A percentile compares a stretch with the other conserved stretches of the same genome.
phyloP scores from a whole-genome alignment of 2,113 vertebrate species.

The Thomomys bottae region DNA sequence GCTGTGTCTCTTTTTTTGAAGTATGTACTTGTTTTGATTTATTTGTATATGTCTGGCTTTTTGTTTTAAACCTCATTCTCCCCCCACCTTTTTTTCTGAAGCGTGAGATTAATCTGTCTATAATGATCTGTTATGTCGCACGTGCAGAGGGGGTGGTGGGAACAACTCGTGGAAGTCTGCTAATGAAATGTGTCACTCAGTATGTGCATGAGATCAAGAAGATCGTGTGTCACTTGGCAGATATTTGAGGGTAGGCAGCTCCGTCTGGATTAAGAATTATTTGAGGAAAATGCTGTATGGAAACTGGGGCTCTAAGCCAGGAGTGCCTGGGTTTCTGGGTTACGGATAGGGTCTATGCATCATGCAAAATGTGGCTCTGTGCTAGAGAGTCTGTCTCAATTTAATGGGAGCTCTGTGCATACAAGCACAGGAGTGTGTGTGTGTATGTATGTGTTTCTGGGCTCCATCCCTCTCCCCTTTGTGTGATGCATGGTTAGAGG shows the following conservation, averaged over 20 bases:
- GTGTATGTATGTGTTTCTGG: neutral
- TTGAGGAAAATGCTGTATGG: neutral
- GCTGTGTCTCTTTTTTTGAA: neutral
- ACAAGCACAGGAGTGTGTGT: neutral
- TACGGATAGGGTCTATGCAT: neutral
- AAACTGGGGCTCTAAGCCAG: neutral
- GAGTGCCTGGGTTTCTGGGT: neutral
- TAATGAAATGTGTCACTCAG: constrained; percentile 55
- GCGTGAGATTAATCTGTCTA: neutral
- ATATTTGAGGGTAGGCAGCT: constrained; percentile 58
- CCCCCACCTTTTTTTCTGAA: neutral
- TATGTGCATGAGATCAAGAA: constrained; percentile 18
- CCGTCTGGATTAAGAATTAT: constrained; percentile 64
- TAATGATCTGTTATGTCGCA: neutral
- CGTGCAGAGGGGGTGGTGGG: neutral
- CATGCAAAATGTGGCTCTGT: neutral
- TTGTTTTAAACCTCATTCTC: constrained; percentile 13
- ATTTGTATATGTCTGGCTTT: neutral
- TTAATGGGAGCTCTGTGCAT: neutral
- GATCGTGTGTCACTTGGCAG: constrained; percentile 60
- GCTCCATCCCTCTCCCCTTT: neutral
- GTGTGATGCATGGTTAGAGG: neutral
- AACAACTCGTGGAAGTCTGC: constrained; percentile 12
- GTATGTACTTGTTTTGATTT: neutral
- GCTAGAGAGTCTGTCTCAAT: neutral